A percentile compares a stretch with the other conserved stretches of the same genome.
phyloP scores from a whole-genome alignment of 2,113 vertebrate genomes.

The Strigops habroptila region DNA sequence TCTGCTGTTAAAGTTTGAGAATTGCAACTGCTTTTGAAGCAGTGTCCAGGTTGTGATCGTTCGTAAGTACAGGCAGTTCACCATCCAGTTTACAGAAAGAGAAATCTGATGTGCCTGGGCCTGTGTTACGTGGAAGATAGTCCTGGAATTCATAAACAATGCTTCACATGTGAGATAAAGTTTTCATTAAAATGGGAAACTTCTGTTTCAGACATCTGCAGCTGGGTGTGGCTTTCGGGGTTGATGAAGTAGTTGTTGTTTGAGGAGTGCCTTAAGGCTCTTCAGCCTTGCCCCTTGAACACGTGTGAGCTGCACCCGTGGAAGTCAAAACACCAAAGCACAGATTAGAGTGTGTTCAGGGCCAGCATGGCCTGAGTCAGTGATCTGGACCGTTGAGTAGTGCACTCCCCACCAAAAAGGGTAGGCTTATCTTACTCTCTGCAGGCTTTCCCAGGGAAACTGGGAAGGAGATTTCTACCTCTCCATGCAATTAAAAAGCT shows the following conservation, averaged over 20 bases:
- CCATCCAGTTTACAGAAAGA: background rate
- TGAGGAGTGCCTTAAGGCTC: background rate
- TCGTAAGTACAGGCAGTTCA: background rate
- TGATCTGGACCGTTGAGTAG: accelerated
- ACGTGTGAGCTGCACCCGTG: background rate
- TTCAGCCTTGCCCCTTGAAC: background rate
- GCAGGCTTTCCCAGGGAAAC: background rate
- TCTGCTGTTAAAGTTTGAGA: background rate
- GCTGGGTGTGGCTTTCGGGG: background rate
- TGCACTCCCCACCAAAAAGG: accelerated
- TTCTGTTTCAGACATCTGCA: conserved; percentile 32
- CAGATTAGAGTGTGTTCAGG: background rate
- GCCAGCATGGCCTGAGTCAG: background rate
- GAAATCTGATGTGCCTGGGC: conserved; percentile 5
- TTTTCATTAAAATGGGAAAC: conserved; percentile 27
- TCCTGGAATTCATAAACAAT: conserved; percentile 43
- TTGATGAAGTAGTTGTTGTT: conserved; percentile 29
- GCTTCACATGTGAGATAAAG: conserved; percentile 23
- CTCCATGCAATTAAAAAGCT: background rate
- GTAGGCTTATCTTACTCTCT: background rate
- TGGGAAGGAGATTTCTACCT: background rate
- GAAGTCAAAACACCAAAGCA: background rate
- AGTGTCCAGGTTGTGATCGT: background rate
- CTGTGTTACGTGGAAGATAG: background rate
- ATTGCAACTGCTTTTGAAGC: background rate